Evolutionary conservation across 2,113 vertebrate species (phyloP).

Genomic region (Carettochelys insculpta): DNA sequence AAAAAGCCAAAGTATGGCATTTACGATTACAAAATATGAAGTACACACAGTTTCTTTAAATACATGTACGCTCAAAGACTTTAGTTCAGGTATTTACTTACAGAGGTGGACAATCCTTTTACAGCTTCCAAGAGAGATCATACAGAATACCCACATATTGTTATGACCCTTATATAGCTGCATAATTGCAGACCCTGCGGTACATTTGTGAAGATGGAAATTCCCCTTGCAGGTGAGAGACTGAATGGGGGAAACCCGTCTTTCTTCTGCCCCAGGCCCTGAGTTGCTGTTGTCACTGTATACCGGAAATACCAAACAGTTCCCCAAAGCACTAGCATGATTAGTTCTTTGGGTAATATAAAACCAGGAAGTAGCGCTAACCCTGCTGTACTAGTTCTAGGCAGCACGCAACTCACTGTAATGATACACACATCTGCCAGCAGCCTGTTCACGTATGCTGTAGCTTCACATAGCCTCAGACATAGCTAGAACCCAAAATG

Average conservation of each 20-base stretch:
- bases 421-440: not conserved
- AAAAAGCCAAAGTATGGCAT: not conserved
- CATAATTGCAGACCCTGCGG: not conserved
- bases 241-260: conserved; percentile 28
- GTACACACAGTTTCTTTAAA: not conserved
- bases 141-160: not conserved
- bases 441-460: not conserved
- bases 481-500: accelerated
- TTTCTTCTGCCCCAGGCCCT: conserved; percentile 44
- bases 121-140: not conserved
- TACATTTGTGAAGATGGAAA: conserved; percentile 38
- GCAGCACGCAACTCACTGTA: not conserved
- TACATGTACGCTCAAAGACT: not conserved
- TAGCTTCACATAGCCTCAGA: accelerated
- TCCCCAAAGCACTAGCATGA: not conserved
- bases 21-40: not conserved
- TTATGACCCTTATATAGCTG: conserved; percentile 44
- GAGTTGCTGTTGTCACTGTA: not conserved
- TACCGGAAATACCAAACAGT: conserved; percentile 43
- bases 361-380: conserved; percentile 13
- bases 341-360: not conserved
- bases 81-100: conserved; percentile 53
- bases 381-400: not conserved
- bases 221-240: not conserved
- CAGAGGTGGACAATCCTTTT: not conserved